Evolutionary conservation across 2,888 invertebrate genomes (phyloP), one percentile per base, ranked within the genome.

Genomic region (Caenorhabditis afra): DNA sequence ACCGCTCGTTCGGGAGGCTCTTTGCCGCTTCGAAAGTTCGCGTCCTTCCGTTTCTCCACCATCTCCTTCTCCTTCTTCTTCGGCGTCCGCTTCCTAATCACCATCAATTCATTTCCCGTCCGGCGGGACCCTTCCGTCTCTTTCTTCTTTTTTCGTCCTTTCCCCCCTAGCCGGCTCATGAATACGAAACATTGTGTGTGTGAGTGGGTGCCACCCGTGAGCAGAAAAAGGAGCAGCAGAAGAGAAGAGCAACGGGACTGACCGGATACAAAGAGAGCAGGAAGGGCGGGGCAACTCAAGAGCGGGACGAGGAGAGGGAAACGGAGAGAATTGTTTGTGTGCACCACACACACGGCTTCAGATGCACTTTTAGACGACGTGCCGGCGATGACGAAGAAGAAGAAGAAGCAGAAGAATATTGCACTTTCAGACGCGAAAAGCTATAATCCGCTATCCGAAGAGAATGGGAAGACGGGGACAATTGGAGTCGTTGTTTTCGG

Each of bases 31-130:
- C n/a, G n/a, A n/a, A n/a, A n/a, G n/a, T 35, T 12, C 11, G 23
- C 23, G 7, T 44, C 12, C n/a, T 52, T 22, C n/a, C n/a, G n/a
- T n/a, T n/a, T n/a, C n/a, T n/a, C n/a, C n/a, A n/a, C n/a, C n/a
- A n/a, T 41, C 39, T 7, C 10, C 22, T 29, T 45, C 44, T 35
- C 12, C 29, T 35, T 16, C n/a, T n/a, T 37, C 35, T 18, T 41
- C 41, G 44, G 37, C 45, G n/a, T 47, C 55, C 55, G 53, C 68
- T 58, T 52, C 55, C 57, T 57, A 57, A 57, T 57, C 57, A 57
- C 57, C 57, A 57, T 57, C 57, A 57, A 57, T 57, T 57, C 57
- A 57, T 57, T 61, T 70, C 61, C 70, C 37, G 41, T 35, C 41
- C 22, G 39, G 39, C 58, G 23, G 29, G 29, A 29, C 50, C 67